Evolutionary conservation across 1,140 invertebrate genomes (phyloP), one percentile per base, ranked within the genome.

Genomic region (Leptopilina clavipes): DNA sequence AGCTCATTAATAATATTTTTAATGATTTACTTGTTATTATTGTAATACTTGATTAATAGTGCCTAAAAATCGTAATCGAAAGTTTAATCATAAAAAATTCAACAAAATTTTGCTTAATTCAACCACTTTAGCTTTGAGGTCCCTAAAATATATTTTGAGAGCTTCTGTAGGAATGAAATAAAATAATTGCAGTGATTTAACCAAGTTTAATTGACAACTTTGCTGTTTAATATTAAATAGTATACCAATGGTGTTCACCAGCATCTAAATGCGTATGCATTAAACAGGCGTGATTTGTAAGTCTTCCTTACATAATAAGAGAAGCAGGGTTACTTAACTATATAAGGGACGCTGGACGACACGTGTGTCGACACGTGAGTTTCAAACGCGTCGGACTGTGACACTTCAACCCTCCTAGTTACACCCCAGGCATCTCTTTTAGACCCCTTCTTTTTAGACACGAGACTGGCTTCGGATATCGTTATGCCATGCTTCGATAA

Each of bases 331-430:
- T 70, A 74, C 73, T 76, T 75, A 77, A 72, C 77, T 75, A 40
- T 40, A 40, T 40, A 76, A 75, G 76, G 77, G 74, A 73, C 77
- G 77, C 77, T 74, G 74, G 74, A 56, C 73, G 86, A 85, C 87
- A 88, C 87, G 87, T 88, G 87, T 83, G 76, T 44, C 65, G 87
- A 85, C 89, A 90, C 89, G 89, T 89, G 89, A 90, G 84, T 84
- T 74, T 75, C 81, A 81, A 76, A 85, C 86, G 87, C 86, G 87
- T 88, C 85, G 81, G 82, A 88, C 86, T 84, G 83, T 87, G 85
- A 87, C 87, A 85, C 84, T 83, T 81, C 72, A 72, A 75, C 82
- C 80, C 80, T 80, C 77, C 79, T 77, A 72, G 81, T 22, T 14
- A 56, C 52, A 18, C 52, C 71, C 73, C 76, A 70, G 73, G 31